A percentile compares a stretch with the other conserved stretches of the same genome.
These are phyloP conservation scores for Threskiornis aethiopicus DNA, from an alignment of 2,797 vertebrate genomes.

Conservation along the genomic window DNA sequence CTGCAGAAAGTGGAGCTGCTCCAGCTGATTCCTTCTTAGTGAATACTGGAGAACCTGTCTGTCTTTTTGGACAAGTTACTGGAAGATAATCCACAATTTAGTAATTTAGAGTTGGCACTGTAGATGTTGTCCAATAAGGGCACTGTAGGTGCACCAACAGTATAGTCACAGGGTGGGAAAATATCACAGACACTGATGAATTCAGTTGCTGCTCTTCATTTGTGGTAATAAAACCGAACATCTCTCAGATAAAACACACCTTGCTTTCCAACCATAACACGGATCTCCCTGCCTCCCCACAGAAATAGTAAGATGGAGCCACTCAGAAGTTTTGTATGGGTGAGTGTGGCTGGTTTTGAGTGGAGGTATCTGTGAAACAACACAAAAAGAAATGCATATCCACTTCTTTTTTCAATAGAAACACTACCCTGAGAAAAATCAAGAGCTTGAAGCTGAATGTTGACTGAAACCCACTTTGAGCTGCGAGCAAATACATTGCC, in stretches of 20 bases:
- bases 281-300: background rate
- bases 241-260: background rate
- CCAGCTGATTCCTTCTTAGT: background rate
- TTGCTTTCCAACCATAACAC: background rate
- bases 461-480: background rate
- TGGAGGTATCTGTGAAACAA: background rate
- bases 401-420: background rate
- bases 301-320: background rate
- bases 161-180: background rate
- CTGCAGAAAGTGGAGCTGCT: background rate
- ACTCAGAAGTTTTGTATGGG: background rate
- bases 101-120: background rate
- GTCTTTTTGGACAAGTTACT: background rate
- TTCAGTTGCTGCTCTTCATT: background rate
- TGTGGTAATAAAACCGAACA: background rate
- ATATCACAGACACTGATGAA: rapidly evolving
- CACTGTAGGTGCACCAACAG: background rate
- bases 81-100: background rate
- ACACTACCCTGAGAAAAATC: background rate
- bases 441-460: background rate
- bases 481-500: background rate
- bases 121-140: background rate
- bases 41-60: background rate
- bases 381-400: background rate
- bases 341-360: background rate